Base-by-base conservation (phyloP, 1,140 invertebrate species). In the Trachymyrmex cornetzi region DNA sequence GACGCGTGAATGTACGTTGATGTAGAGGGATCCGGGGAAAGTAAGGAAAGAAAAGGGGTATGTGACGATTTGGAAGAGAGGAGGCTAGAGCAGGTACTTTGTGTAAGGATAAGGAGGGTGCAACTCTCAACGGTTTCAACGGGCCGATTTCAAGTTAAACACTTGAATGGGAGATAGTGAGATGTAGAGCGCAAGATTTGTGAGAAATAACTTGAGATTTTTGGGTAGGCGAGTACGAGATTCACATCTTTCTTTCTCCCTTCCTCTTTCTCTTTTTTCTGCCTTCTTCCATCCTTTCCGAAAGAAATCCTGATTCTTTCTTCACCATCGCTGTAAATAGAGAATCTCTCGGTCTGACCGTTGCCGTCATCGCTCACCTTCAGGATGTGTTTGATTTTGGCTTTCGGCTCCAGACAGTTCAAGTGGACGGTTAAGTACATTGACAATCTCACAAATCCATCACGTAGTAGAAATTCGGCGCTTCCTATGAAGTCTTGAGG, bases 131-230 rank as follows among this genome's bases (percentile, higher is more conserved):
- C 89, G 90, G 90, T 89, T 89, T 89, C 69, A 69, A 71, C 64
- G 71, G 63, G 72, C 59, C 59, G 92, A 92, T 93, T 93, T 92
- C 66, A 91, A 90, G 93, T 93, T 92, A 94, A 93, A 93, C 88
- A 93, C 91, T 93, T 69, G 87, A 92, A 85, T 61, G 89, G 14
- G 19, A 84, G 69, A 82, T 82, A 82, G 34, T 19, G 34, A 66
- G 66, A 81, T 72, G 11, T 44, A 44, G 19, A 38, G 24, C 80
- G 55, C 4, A 6, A 72, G 53, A 82, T 82, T 74, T 82, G 24
- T 82, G 80, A 50, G 80, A 59, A 80, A 48, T 48, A 82, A 34
- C 67, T 48, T 38, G 16, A 38, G 55, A 69, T 44, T 48, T 22
- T 16, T 59, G 1, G 14, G 6, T 24, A 30, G 14, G 27, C 22